Base-by-base conservation (phyloP, 2,888 invertebrate species). In the Erebia aethiops region DNA sequence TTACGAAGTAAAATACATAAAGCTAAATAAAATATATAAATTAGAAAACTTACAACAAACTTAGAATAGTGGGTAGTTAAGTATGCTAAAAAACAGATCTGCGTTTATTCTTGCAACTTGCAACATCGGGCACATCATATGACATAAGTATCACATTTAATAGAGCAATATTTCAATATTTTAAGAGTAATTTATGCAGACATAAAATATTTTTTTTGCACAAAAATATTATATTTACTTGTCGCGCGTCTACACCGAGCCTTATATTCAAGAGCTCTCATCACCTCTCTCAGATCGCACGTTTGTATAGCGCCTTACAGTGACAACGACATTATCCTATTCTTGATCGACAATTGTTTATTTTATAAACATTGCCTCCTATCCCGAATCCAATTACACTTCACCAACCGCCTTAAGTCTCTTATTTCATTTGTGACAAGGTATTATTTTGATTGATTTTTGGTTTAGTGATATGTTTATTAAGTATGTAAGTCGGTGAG, bases 321-420 rank as follows among this genome's bases (percentile, higher is more conserved):
- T 87, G 90, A 90, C 89, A 90, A 89, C 86, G 89, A 90, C 89
- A 90, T 83, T 88, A 87, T 89, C 87, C 87, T 87, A 85, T 88
- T 85, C 86, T 85, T 83, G 86, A 90, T 88, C 89, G 80, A 79
- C 85, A 84, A 81, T 88, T 90, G 89, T 90, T 90, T 90, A 88
- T 85, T 86, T 84, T 85, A 83, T 80, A 87, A 89, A 89, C 90
- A 88, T 82, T 80, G 75, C 81, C 81, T 69, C 68, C 70, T 70
- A 61, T 67, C 54, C n/a, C 60, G 71, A 61, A 43, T 26, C 16
- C 49, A 70, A 11, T 63, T 21, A 46, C 62, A 61, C 8, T 52
- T 8, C 3, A 46, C 56, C 21, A 64, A 67, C 21, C 11, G 26
- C 10, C 46, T 1, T n/a, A 8, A 11, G 26, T n/a, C 56, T 35